Evolutionary conservation across 1,140 invertebrate genomes (phyloP).

Genomic region (Monochamus saltuarius): DNA sequence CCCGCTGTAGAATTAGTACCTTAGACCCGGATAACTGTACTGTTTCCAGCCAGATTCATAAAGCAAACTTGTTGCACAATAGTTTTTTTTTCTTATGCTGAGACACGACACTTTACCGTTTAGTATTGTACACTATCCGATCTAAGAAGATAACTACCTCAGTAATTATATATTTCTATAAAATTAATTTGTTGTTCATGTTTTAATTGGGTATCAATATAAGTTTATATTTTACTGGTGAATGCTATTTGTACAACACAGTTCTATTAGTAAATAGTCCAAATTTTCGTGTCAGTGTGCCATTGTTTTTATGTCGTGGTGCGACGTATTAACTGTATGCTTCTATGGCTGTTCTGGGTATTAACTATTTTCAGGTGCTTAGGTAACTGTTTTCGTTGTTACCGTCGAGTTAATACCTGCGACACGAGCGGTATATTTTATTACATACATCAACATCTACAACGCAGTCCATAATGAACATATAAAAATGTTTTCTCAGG

Average conservation of each 20-base stretch:
- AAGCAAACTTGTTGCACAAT: slow-evolving; percentile 1
- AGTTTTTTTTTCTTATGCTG: not conserved
- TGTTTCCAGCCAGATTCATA: no score
- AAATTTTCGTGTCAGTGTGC: slow-evolving; percentile 50
- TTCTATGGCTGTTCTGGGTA: slow-evolving; percentile 20
- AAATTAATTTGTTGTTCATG: slow-evolving; percentile 51
- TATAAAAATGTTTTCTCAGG: slow-evolving; percentile 47
- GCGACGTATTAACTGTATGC: slow-evolving; percentile 2
- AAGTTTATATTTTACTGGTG: slow-evolving; percentile 48
- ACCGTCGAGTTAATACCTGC: slow-evolving; percentile 11
- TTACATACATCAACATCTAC: slow-evolving; percentile 38
- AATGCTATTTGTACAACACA: slow-evolving; percentile 50
- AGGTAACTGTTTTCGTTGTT: slow-evolving; percentile 7
- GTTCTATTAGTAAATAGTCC: slow-evolving; percentile 33
- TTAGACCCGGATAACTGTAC: slow-evolving; percentile 44
- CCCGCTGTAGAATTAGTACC: slow-evolving; percentile 48
- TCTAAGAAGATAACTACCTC: slow-evolving; percentile 54
- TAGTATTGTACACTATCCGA: slow-evolving; percentile 45
- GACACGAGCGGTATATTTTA: slow-evolving; percentile 12
- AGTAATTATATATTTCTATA: slow-evolving; percentile 53
- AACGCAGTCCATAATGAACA: slow-evolving; percentile 11
- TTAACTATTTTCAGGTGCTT: slow-evolving; percentile 19
- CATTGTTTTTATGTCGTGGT: slow-evolving; percentile 41
- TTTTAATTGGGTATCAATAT: slow-evolving; percentile 50
- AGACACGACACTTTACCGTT: not conserved